A percentile compares a stretch with the other conserved stretches of the same genome.
phyloP scores from a whole-genome alignment of 2,113 vertebrate species.

The Glaucomys volans region DNA sequence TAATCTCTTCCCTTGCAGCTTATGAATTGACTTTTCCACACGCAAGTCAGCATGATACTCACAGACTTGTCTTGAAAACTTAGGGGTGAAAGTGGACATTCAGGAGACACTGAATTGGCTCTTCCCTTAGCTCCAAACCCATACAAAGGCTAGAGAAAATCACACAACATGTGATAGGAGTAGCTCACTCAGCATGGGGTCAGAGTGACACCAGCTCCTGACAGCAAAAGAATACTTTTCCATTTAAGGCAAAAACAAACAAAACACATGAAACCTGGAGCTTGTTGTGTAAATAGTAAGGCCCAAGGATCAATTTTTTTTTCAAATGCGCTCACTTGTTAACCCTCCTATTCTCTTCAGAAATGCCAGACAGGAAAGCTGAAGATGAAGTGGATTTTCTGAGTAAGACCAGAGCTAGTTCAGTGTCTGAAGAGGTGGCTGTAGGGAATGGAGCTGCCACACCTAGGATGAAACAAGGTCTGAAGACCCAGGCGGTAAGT shows the following conservation, averaged over 20 bases:
- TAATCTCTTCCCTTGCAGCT: neutral
- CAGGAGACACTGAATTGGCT: neutral
- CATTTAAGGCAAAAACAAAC: slow-evolving; percentile 19
- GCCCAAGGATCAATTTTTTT: neutral
- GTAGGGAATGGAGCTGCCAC: neutral
- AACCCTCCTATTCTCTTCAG: slow-evolving; percentile 80
- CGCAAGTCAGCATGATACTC: neutral
- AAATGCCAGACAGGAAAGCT: slow-evolving; percentile 83
- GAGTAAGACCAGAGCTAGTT: neutral
- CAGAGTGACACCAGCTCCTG: slow-evolving; percentile 49
- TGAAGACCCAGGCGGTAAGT: slow-evolving; percentile 79
- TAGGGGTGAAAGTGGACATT: neutral
- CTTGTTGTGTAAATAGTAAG: slow-evolving; percentile 49
- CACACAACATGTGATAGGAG: neutral
- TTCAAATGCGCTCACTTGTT: slow-evolving; percentile 52
- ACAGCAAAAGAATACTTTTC: slow-evolving; percentile 38
- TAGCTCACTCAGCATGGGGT: slow-evolving; percentile 51
- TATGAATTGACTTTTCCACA: neutral
- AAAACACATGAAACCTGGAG: neutral
- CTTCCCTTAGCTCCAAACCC: neutral
- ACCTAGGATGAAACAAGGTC: neutral
- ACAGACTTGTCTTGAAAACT: neutral
- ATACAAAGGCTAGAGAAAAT: neutral
- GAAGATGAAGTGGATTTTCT: slow-evolving; percentile 86
- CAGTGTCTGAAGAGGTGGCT: slow-evolving; percentile 56